Percentiles rank a stretch among this genome's conserved stretches.
These are phyloP conservation scores for Molanna angustata DNA, from an alignment of 2,888 invertebrate genomes.

Conservation along the genomic window DNA sequence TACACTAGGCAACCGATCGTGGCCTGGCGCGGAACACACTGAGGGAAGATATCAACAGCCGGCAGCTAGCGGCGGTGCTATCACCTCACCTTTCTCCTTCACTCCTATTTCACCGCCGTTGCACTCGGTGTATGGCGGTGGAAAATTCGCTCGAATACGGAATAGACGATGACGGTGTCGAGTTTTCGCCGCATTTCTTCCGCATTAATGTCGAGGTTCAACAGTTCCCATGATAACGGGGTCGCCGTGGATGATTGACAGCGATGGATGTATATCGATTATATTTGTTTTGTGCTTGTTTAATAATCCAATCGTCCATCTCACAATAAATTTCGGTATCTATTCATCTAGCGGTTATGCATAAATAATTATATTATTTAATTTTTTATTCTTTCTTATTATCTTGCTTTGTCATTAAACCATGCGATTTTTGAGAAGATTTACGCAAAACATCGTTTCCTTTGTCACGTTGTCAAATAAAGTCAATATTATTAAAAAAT, in stretches of 20 bases:
- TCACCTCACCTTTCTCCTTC: slow-evolving; percentile 20
- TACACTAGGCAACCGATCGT: slow-evolving; percentile 27
- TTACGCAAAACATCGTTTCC: no score
- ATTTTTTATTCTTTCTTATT: no score
- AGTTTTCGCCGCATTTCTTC: slow-evolving; percentile 19
- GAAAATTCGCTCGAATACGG: slow-evolving; percentile 27
- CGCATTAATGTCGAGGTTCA: slow-evolving; percentile 24
- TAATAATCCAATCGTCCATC: no score
- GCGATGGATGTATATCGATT: slow-evolving; percentile 13
- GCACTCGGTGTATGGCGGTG: slow-evolving; percentile 18
- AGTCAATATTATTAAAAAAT: no score
- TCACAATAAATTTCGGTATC: no score
- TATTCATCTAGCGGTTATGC: no score
- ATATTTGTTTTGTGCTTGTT: slow-evolving; percentile 10
- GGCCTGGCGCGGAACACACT: slow-evolving; percentile 28
- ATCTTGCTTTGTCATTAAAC: no score
- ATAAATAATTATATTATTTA: no score
- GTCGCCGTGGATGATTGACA: slow-evolving; percentile 26
- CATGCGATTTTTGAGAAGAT: no score
- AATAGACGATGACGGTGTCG: slow-evolving; percentile 12
- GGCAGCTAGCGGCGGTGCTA: slow-evolving; percentile 8
- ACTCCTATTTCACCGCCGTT: slow-evolving; percentile 13
- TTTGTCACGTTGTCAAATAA: no score
- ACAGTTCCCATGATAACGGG: slow-evolving; percentile 22
- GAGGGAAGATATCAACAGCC: slow-evolving; percentile 29